Evolutionary conservation across 2,113 vertebrate species (phyloP), one percentile per base, ranked within the genome.

Genomic region (Salvelinus alpinus): DNA sequence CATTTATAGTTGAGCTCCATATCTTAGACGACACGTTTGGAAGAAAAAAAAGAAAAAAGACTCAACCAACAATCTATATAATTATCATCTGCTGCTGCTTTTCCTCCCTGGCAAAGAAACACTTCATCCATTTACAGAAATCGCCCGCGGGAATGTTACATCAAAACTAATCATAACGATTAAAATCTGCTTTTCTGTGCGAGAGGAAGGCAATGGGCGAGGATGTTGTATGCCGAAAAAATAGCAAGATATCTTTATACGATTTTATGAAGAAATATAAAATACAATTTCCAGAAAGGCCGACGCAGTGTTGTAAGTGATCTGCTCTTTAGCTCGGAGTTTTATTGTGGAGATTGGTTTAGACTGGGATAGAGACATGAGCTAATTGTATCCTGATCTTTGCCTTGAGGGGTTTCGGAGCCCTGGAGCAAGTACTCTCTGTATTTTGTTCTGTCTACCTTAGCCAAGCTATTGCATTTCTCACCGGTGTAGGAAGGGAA

Each of bases 141-240:
- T 94, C 88, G 96, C 97, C 96, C 51, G 92, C 82, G 96, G 97
- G 94, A 96, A 96, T 94, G 95, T 96, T 96, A 96, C 97, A 99
- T 99, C 97, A 97, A 98, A 99, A 98, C 97, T 98, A 98, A 99
- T 99, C 97, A 98, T 96, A 97, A 97, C 97, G 97, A 99, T 98
- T 99, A 98, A 97, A 97, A 99, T 99, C 97, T 96, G 97, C 96
- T 97, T 96, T 97, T 95, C 95, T 96, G 94, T 95, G 94, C 94
- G 94, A 95, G 94, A 95, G 94, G 89, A 92, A 94, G 93, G 94
- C 93, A 94, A 95, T 91, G 95, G 93, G 95, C 95, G 92, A 94
- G 93, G 88, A 88, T 94, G 92, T 92, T 94, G 93, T 92, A 90
- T 90, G 87, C 74, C 87, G 57, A 60, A 84, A 91, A 92, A 88